Conservation (phyloP, 2,113 vertebrate species). For the Phocoena phocoena region DNA sequence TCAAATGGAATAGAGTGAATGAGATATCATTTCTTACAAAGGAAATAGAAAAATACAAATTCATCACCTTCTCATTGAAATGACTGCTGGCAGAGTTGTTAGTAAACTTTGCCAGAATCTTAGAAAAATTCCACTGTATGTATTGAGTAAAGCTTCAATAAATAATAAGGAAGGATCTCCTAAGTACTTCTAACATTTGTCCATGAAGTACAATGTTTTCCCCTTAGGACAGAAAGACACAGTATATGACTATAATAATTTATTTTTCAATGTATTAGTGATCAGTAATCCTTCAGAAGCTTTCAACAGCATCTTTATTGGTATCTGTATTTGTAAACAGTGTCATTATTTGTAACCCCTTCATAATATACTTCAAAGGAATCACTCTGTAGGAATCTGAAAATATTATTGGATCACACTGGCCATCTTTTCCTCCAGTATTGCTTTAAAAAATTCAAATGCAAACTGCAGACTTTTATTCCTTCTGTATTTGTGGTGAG, state of each 20-base stretch:
- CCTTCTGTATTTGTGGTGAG: neutral
- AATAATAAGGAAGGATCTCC: neutral
- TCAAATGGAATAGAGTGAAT: accelerated
- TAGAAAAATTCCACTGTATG: neutral
- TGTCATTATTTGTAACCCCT: neutral
- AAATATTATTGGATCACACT: neutral
- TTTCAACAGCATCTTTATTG: neutral
- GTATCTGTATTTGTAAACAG: neutral
- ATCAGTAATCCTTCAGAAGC: neutral
- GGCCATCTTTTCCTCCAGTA: neutral
- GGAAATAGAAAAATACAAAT: neutral
- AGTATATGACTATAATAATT: neutral
- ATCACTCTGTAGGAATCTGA: neutral
- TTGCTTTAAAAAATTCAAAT: neutral
- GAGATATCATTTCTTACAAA: neutral
- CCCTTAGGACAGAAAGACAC: neutral
- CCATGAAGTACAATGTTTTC: neutral
- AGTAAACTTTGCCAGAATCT: neutral
- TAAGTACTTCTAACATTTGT: neutral
- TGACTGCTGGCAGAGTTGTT: neutral
- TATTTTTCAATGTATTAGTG: neutral
- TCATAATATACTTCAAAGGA: neutral
- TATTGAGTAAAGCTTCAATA: neutral
- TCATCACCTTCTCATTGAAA: slow-evolving; percentile 21
- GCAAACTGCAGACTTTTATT: neutral